A percentile compares a stretch with the other conserved stretches of the same genome.
These are phyloP conservation scores for Eurystomus glaucurus DNA, from an alignment of 2,797 vertebrate genomes.

Conservation along the genomic window DNA sequence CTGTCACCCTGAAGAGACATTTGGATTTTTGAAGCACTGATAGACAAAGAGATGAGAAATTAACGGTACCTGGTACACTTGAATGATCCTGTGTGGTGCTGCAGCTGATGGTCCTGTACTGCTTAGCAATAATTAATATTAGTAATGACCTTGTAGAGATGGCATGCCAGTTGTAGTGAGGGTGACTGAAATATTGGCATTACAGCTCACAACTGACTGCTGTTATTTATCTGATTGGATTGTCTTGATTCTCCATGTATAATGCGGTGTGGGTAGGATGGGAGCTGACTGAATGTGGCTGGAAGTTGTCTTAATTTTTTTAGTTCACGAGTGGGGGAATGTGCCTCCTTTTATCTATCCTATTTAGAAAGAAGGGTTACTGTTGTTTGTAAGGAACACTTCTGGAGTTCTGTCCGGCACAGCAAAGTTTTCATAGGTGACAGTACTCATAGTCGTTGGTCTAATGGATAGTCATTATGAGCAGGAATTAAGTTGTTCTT, in stretches of 20 bases:
- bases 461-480: background rate
- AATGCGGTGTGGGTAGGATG: accelerated
- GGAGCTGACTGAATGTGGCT: background rate
- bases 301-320: background rate
- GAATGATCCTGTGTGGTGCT: background rate
- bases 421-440: background rate
- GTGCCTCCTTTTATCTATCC: background rate
- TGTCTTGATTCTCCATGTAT: background rate
- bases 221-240: background rate
- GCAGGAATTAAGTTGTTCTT: slow-evolving; percentile 32
- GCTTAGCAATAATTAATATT: background rate
- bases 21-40: background rate
- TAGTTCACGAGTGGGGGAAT: background rate
- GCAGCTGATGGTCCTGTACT: background rate
- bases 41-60: accelerated
- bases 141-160: background rate
- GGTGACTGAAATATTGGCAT: background rate
- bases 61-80: accelerated
- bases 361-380: background rate
- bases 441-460: background rate
- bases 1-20: background rate
- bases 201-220: background rate
- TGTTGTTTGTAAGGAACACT: background rate
- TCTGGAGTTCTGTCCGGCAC: background rate
- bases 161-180: background rate